Evolutionary conservation across 2,888 invertebrate genomes (phyloP), one percentile per base, ranked within the genome.

Genomic region (Hemicrepidius hirtus): DNA sequence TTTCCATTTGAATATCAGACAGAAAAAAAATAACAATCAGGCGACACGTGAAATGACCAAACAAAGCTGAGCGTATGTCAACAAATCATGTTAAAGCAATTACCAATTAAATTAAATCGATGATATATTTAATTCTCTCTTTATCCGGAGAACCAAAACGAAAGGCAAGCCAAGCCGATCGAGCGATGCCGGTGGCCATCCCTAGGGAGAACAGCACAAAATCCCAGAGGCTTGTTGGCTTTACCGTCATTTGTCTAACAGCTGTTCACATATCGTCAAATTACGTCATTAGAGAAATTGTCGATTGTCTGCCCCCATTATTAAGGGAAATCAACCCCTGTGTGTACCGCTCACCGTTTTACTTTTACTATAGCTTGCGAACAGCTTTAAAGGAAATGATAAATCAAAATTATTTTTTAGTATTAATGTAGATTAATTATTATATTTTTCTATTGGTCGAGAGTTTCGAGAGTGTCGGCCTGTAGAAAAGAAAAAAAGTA

Each of bases 251-350:
- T 86, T 86, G 85, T 86, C 85, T 83, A 85, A 86, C 86, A 86
- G 86, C 86, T 86, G 86, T 86, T 86, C 86, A 86, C 86, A 86
- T 86, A 86, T 86, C 85, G 84, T 86, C 86, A 84, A 85, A 86
- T 86, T 86, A 84, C 86, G 84, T 86, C 85, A 86, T 86, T 85
- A 86, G 80, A 81, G 81, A 80, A 80, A 83, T 82, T 82, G 83
- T 82, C 83, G 82, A 74, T 71, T 71, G 65, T 67, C 53, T 76
- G 65, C 74, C 76, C 74, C 72, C 49, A 63, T 69, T 71, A 70
- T 73, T 71, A 68, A 66, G 37, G 32, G 40, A 70, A 64, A 62
- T 67, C 41, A 55, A 66, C 71, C 62, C 65, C 59, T 37, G 40
- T 18, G n/a, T 21, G 24, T 20, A 2, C 18, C 2, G 16, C 6